These are phyloP conservation scores for Drosophila insularis DNA, from an alignment of 1,140 invertebrate species.

Conservation along the genomic window DNA sequence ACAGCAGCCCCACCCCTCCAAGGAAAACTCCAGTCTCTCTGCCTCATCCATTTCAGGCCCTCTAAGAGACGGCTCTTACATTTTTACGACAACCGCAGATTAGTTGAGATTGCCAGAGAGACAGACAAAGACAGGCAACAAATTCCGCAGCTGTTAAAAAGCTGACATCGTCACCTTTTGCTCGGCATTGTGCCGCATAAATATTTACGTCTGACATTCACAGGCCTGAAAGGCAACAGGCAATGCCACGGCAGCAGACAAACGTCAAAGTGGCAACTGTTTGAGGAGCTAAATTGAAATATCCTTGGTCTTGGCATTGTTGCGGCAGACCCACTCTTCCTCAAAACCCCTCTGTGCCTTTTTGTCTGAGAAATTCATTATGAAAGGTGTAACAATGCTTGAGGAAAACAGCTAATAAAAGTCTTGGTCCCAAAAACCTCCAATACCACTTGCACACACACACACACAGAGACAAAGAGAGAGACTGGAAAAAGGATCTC, in stretches of 20 bases:
- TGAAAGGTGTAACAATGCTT: constrained; percentile 78
- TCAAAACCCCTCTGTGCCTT: not conserved
- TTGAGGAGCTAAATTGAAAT: constrained; percentile 79
- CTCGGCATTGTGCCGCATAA: constrained; percentile 69
- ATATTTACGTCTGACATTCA: constrained; percentile 74
- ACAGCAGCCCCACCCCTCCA: not conserved
- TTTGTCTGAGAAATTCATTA: constrained; percentile 56
- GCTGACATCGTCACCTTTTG: constrained; percentile 76
- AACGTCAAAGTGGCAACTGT: constrained; percentile 79
- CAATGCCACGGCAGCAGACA: constrained; percentile 29
- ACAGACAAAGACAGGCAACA: constrained; percentile 68
- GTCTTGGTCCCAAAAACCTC: constrained; percentile 41
- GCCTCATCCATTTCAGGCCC: not conserved
- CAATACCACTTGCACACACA: not conserved
- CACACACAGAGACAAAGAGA: constrained; percentile 34
- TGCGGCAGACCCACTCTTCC: constrained; percentile 47
- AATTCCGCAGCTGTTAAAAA: constrained; percentile 79
- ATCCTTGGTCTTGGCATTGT: constrained; percentile 72
- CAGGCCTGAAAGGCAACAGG: constrained; percentile 20
- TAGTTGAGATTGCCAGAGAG: constrained; percentile 68
- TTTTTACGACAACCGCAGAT: constrained; percentile 74
- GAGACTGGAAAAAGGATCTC: constrained; percentile 30
- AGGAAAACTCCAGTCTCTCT: not conserved
- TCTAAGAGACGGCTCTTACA: constrained; percentile 31
- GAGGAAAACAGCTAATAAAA: constrained; percentile 77